Percentiles rank a stretch among this genome's conserved stretches.
Conservation (phyloP, 2,888 invertebrate genomes). For the Idaea aversata region DNA sequence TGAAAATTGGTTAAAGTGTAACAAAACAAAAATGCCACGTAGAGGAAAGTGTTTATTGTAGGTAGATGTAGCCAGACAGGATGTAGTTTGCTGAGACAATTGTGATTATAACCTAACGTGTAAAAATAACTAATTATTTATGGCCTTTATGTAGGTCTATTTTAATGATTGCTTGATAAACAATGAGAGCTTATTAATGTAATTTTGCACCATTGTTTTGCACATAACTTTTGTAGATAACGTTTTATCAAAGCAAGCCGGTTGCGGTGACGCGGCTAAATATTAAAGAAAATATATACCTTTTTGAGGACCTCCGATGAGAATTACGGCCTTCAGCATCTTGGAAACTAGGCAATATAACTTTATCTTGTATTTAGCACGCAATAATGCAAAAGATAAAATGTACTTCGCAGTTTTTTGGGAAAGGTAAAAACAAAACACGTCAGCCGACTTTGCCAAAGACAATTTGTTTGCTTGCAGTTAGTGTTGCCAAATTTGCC, state of each 20-base stretch:
- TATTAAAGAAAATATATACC: conserved; percentile 75
- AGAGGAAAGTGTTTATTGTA: background rate
- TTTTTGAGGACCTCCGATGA: conserved; percentile 97
- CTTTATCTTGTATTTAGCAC: background rate
- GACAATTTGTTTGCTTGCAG: too few relatives aligned
- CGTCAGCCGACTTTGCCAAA: background rate
- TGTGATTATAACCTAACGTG: too few relatives aligned
- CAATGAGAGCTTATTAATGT: too few relatives aligned
- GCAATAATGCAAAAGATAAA: background rate
- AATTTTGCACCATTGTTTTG: too few relatives aligned
- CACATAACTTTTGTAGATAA: conserved; percentile 8
- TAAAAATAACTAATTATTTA: too few relatives aligned
- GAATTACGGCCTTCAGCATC: conserved; percentile 92
- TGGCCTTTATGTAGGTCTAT: too few relatives aligned
- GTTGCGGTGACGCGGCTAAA: conserved; percentile 39
- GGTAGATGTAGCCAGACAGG: too few relatives aligned
- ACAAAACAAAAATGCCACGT: background rate
- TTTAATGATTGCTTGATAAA: too few relatives aligned
- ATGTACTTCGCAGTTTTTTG: background rate
- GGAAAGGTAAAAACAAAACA: background rate
- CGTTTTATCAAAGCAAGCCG: conserved; percentile 35
- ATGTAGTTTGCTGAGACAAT: too few relatives aligned
- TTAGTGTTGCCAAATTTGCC: too few relatives aligned
- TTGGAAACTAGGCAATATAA: conserved; percentile 13
- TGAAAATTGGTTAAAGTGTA: background rate